Base-by-base conservation (phyloP, 2,113 vertebrate genomes). In the Psammodynastes pulverulentus region DNA sequence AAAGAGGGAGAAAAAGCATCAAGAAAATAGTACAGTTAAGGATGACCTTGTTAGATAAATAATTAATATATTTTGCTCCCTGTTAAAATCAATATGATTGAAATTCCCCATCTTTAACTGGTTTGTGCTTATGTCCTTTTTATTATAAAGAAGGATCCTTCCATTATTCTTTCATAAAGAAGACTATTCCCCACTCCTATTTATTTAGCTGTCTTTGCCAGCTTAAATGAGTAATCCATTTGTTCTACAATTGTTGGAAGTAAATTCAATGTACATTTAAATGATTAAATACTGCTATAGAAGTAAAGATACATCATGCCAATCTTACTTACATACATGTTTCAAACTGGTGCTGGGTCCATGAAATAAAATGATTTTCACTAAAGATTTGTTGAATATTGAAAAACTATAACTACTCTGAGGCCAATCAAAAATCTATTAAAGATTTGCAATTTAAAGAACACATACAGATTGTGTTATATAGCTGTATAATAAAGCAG, bases 371-470 rank as follows among this genome's bases (percentile, higher is more conserved):
- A 89, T 72, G 26, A 29, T 90, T 92, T 92, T 89, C 21, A 49
- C 88, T 91, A 90, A 53, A 90, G 39, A 90, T 87, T 51, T 90
- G 91, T 13, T 86, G 24, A 91, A 9, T 17, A 86, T 62, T 87
- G 79, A 49, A 86, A 84, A 1, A 4, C 90, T 29, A 56, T 51
- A 29, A 52, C 7, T 89, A 87, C 51, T 48, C 79, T 46, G 86
- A 91, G 0, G 52, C 45, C 72, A 94, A 39, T 89, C n/a, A 90
- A 56, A 93, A 89, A 93, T 91, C 72, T 91, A 86, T 93, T 84
- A 91, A 91, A 85, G 46, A 26, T 34, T 67, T 84, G 67, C 34
- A 62, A 89, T 62, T 91, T 15, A 53, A 43, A 91, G 45, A 12
- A 85, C 88, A 58, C n/a, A 93, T 24, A 62, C n/a, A 79, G 13